Conservation (phyloP, 2,888 invertebrate genomes). For the Sisyra terminalis region DNA sequence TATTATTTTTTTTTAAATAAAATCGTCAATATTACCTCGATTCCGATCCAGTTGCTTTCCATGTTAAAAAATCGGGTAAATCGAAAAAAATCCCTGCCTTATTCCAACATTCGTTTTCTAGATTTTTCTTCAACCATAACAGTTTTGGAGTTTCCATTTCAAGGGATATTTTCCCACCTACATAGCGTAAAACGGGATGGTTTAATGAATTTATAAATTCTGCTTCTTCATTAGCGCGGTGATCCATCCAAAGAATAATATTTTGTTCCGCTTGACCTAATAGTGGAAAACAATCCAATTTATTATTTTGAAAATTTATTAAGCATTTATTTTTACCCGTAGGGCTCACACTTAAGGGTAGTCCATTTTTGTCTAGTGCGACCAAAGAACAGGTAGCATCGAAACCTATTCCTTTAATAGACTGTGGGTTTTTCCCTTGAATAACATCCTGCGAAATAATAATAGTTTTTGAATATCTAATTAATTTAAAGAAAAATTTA, state of each 20-base stretch:
- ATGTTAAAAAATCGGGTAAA: constrained; percentile 84
- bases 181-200: constrained; percentile 64
- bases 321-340: constrained; percentile 27
- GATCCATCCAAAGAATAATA: constrained; percentile 87
- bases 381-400: constrained; percentile 93
- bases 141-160: constrained; percentile 96
- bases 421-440: constrained; percentile 30
- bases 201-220: constrained; percentile 57
- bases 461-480: constrained; percentile 1
- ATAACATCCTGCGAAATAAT: constrained; percentile 37
- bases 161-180: constrained; percentile 84
- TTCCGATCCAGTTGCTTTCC: constrained; percentile 69
- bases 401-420: constrained; percentile 78
- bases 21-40: constrained; percentile 31
- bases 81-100: constrained; percentile 70
- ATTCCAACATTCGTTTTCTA: constrained; percentile 44
- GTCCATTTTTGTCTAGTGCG: constrained; percentile 48
- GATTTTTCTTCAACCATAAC: constrained; percentile 73
- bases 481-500: too few relatives aligned
- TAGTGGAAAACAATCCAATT: not conserved
- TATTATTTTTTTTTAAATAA: not conserved
- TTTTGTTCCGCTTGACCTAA: constrained; percentile 55
- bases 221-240: constrained; percentile 68
- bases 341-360: constrained; percentile 53
- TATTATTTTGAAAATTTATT: not conserved